phyloP scores from a whole-genome alignment of 2,113 vertebrate species.

The Oreochromis spilurus region DNA sequence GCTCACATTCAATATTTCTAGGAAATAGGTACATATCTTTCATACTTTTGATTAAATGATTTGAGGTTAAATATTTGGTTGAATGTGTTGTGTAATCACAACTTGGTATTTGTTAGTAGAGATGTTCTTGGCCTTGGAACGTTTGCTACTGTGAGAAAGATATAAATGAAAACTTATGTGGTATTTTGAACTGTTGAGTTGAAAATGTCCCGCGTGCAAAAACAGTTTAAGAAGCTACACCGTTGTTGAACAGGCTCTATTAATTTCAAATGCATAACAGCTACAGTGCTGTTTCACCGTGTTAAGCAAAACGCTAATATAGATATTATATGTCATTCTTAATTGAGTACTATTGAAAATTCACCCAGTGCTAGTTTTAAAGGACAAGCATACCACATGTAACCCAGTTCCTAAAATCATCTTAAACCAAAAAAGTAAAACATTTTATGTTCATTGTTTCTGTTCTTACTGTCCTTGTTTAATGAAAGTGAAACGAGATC shows the following conservation, averaged over 20 bases:
- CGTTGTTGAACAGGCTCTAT: background rate
- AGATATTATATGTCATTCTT: background rate
- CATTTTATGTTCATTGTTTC: no score
- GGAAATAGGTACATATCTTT: background rate
- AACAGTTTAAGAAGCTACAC: background rate
- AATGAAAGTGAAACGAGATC: no score
- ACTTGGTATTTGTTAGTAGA: background rate
- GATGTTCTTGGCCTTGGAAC: background rate
- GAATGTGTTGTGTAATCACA: no score
- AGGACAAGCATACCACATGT: rapidly evolving
- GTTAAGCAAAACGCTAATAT: background rate
- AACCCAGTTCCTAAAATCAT: no score
- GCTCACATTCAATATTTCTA: background rate
- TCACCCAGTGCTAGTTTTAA: background rate
- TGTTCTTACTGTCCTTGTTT: no score
- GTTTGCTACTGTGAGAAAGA: background rate
- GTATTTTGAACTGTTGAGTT: background rate
- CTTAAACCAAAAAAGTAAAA: no score
- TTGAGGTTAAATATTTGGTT: background rate
- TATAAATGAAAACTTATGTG: background rate
- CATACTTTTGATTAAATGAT: background rate
- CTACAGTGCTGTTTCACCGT: background rate
- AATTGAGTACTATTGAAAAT: background rate
- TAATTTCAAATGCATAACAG: background rate
- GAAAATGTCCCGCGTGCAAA: background rate